Evolutionary conservation across 2,113 vertebrate species (phyloP).

Genomic region (Entomyzon cyanotis): DNA sequence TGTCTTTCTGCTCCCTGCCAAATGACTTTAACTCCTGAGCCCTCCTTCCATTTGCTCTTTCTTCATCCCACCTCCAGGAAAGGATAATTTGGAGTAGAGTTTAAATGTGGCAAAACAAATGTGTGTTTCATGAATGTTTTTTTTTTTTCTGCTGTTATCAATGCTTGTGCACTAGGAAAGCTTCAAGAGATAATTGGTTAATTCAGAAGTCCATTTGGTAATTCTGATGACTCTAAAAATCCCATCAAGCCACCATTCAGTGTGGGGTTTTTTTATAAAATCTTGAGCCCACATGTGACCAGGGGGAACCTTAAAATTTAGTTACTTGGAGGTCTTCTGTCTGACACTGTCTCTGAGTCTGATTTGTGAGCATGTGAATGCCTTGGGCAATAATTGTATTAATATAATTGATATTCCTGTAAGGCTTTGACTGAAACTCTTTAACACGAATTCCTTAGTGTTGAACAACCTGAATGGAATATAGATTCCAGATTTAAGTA

Average conservation of each 20-base stretch:
- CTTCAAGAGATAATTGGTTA: not conserved
- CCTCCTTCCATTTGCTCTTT: not conserved
- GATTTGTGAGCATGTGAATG: not conserved
- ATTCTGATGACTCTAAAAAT: not conserved
- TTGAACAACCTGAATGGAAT: not conserved
- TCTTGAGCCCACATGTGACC: accelerated
- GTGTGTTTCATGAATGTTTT: accelerated
- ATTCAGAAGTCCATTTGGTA: not conserved
- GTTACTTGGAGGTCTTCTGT: not conserved
- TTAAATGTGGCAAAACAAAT: not conserved
- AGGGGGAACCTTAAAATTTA: not conserved
- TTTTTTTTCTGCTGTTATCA: not conserved
- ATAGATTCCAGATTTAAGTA: not conserved
- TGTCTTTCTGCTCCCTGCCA: not conserved
- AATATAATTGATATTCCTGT: not conserved
- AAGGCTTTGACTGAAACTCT: not conserved
- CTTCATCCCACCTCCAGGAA: not conserved
- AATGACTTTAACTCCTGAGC: not conserved
- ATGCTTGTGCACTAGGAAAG: not conserved
- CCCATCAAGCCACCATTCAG: too few species aligned
- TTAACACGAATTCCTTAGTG: not conserved
- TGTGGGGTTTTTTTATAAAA: not conserved
- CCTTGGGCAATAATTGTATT: not conserved
- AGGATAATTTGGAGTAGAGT: not conserved
- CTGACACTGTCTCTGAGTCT: not conserved